Evolutionary conservation across 2,113 vertebrate genomes (phyloP), one percentile per base, ranked within the genome.

Genomic region (Sula dactylatra): DNA sequence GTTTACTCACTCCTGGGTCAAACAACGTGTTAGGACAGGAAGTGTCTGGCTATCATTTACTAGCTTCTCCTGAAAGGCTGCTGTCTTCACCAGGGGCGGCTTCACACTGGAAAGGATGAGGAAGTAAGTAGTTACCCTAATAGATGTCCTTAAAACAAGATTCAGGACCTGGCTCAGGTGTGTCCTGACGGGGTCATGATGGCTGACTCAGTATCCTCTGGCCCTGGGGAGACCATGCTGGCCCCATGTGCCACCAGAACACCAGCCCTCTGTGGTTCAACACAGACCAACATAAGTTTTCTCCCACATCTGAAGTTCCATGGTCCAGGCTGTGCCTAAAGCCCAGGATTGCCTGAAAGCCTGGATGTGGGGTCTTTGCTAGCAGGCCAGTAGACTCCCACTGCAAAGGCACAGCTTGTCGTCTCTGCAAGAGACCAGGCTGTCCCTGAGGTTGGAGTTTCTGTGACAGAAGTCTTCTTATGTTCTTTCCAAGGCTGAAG

Each of bases 11-110:
- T 94, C 74, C 69, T 95, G 82, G 86, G 96, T 94, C 93, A 97
- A 95, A 87, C 55, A 97, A 96, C 92, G 84, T 90, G 96, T 96
- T 88, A 97, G 93, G 87, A 94, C 96, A 97, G 96, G 96, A 97
- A 97, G 80, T 5, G 55, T 83, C 85, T 76, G 84, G 90, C 95
- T 93, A 86, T 96, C 95, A 18, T 93, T 96, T 97, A 96, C 92
- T 42, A 88, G 49, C 76, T 93, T 76, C 93, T 94, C 40, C 82
- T 93, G 82, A 94, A 94, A 84, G 55, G 55, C 85, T 96, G 91
- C 90, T 27, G 24, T 95, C 88, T 95, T 85, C 52, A 44, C 58
- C 7, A 16, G 29, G 50, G 44, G 7, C 32, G 67, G 7, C 19
- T 78, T 96, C n/a, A 27, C 42, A 61, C 21, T 91, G 59, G 14